A percentile compares a stretch with the other conserved stretches of the same genome.
Evolutionary conservation across 2,797 vertebrate genomes (phyloP).

Genomic region (Cossypha polioptera): DNA sequence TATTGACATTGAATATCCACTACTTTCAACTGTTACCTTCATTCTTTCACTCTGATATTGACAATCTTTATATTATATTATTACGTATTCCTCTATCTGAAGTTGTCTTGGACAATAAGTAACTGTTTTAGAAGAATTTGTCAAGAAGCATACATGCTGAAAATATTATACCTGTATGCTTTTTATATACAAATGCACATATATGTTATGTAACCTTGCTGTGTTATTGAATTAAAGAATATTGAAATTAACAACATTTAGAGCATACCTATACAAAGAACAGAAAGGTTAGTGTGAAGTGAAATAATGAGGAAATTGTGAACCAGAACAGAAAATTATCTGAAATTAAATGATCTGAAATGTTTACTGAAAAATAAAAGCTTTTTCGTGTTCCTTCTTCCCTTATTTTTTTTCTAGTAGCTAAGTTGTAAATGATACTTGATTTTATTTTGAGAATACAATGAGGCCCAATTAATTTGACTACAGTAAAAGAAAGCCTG

Average conservation of each 20-base stretch:
- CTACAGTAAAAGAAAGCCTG: not conserved
- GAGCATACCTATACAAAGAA: not conserved
- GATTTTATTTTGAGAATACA: slow-evolving; percentile 49
- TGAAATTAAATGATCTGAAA: not conserved
- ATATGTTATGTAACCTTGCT: not conserved
- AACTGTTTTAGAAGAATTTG: not conserved
- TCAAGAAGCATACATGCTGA: not conserved
- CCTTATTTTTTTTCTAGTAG: slow-evolving; percentile 25
- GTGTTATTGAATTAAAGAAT: slow-evolving; percentile 53
- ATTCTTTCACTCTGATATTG: not conserved
- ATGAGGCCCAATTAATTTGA: not conserved
- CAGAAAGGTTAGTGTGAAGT: slow-evolving; percentile 29
- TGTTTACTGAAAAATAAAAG: not conserved
- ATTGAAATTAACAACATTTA: slow-evolving; percentile 49
- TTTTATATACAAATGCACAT: not conserved
- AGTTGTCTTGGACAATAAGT: not conserved
- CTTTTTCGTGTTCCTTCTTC: not conserved
- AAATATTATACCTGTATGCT: not conserved
- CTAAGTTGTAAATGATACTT: slow-evolving; percentile 13
- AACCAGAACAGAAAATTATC: slow-evolving; percentile 24
- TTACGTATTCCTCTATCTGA: not conserved
- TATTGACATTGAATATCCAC: not conserved
- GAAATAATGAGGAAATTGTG: slow-evolving; percentile 18
- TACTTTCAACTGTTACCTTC: not conserved
- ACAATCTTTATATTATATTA: not conserved